Conservation (phyloP, 2,888 invertebrate species). For the Watsonalla cultraria region DNA sequence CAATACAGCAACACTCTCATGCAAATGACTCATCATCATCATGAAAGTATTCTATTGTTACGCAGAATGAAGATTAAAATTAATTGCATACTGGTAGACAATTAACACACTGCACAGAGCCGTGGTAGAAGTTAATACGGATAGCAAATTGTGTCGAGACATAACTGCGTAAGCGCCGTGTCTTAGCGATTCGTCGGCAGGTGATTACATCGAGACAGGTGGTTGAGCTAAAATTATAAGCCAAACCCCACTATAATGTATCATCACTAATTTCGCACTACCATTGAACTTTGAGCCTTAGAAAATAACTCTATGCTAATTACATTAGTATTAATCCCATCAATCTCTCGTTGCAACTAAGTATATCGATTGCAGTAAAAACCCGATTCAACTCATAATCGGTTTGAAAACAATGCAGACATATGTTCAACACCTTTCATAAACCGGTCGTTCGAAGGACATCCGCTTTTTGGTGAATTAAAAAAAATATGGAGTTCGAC, state of each 20-base stretch:
- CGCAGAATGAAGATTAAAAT: no score
- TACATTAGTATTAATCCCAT: constrained; percentile 6
- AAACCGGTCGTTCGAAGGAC: constrained; percentile 76
- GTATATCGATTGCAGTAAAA: constrained; percentile 13
- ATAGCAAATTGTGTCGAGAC: not conserved
- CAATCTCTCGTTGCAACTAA: not conserved
- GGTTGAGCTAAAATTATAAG: constrained; percentile 50
- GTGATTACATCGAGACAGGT: constrained; percentile 63
- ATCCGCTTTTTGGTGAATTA: constrained; percentile 74
- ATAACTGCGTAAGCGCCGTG: constrained; percentile 10
- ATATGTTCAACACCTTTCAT: constrained; percentile 79
- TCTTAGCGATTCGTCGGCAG: constrained; percentile 53
- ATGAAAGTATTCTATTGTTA: no score
- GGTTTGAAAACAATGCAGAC: constrained; percentile 59
- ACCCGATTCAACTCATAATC: constrained; percentile 43
- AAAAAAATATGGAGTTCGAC: constrained; percentile 69
- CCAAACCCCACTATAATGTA: constrained; percentile 35
- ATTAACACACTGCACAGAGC: not conserved
- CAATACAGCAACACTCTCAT: not conserved
- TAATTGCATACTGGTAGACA: not conserved
- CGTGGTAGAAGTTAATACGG: not conserved
- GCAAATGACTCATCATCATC: no score
- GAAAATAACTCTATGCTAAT: not conserved
- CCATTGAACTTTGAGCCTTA: not conserved
- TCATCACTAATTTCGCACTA: constrained; percentile 1